These are phyloP conservation scores for Tenualosa thibaudeaui DNA, from an alignment of 2,797 vertebrate species.

Conservation along the genomic window DNA sequence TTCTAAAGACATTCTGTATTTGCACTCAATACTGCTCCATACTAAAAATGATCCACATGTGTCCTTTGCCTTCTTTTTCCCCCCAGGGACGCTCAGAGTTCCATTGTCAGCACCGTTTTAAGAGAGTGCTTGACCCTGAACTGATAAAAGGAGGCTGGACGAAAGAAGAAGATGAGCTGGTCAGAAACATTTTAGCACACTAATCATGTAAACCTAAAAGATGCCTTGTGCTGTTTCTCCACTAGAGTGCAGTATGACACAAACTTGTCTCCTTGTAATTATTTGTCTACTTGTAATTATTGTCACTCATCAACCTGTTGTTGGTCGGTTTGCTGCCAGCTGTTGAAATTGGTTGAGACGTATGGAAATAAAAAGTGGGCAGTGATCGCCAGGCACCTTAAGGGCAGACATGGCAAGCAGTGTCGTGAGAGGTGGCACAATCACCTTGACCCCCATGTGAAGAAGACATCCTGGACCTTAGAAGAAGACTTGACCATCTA, in stretches of 20 bases:
- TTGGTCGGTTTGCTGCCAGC: constrained; percentile 64
- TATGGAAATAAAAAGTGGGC: constrained; percentile 88
- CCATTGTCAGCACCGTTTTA: constrained; percentile 86
- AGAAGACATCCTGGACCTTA: constrained; percentile 86
- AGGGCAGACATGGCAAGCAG: constrained; percentile 87
- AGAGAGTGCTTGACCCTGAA: constrained; percentile 81
- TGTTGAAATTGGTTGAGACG: constrained; percentile 83
- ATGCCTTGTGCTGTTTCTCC: background rate
- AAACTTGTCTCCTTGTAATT: background rate
- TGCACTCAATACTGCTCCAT: too few species aligned
- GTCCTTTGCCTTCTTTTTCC: background rate
- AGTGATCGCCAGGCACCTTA: constrained; percentile 83
- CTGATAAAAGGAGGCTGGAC: constrained; percentile 87
- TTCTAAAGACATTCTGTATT: too few species aligned
- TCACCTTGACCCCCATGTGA: constrained; percentile 88
- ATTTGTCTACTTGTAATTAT: background rate
- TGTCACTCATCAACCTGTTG: background rate
- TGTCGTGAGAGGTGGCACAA: constrained; percentile 94
- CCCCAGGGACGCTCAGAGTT: constrained; percentile 82
- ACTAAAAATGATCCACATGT: background rate
- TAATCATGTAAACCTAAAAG: background rate
- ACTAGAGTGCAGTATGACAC: background rate
- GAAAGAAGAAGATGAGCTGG: constrained; percentile 91
- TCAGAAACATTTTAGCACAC: constrained; percentile 45
- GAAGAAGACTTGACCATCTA: constrained; percentile 92